Evolutionary conservation across 2,888 invertebrate species (phyloP), one percentile per base, ranked within the genome.

Genomic region (Conops quadrifasciatus): DNA sequence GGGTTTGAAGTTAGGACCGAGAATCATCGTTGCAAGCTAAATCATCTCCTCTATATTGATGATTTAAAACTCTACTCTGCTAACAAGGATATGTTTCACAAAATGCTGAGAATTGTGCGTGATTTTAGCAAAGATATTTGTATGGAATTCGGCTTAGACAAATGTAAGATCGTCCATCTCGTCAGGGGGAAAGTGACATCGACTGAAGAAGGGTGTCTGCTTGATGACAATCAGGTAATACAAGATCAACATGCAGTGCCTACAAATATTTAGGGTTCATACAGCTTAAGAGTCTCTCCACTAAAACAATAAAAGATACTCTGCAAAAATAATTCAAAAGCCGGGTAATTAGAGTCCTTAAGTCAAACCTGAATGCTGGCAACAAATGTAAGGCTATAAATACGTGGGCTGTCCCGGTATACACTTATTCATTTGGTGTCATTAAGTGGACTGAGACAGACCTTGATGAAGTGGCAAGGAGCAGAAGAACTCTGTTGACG

Each of bases 11-110:
- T 66, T 28, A 53, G 26, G 24, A 15, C 30, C 2, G 24, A 28
- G 13, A 47, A 28, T 19, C 19, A 26, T 30, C 9, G 19, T 1
- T 36, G 28, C 11, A 36, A 16, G 13, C 36, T 66, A 16, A 66
- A 66, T 43, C 51, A 66, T 51, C 11, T 66, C 11, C 43, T 66
- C 1, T 66, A 53, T 30, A 36, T 66, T 30, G 51, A 66, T 28
- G 53, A 51, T 28, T 16, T 66, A 30, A 66, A 53, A 51, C 56
- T 66, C 16, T 66, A 51, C 21, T 56, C 49, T 9, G 7, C 21
- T 56, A 56, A 56, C 53, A 56, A 24, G 21, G 53, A n/a, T 56
- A 56, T n/a, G 4, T 19, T 24, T 4, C 53, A 13, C 21, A 56
- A 19, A 56, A 2, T 56, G 53, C 53, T 56, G 21, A 4, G 24